Evolutionary conservation across 2,797 vertebrate genomes (phyloP).

Genomic region (Distichodus sexfasciatus): DNA sequence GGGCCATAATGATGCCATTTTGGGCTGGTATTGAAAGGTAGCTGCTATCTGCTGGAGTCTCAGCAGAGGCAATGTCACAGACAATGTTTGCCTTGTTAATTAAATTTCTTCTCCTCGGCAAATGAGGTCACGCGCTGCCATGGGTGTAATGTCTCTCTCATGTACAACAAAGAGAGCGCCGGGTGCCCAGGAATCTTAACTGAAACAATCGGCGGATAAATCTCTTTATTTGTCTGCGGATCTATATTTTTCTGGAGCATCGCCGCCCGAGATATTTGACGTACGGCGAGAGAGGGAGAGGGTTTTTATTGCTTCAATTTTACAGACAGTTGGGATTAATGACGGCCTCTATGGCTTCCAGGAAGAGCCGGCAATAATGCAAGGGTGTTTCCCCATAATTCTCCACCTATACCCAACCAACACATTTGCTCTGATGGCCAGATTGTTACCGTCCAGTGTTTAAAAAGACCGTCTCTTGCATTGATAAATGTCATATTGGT

Average conservation of each 20-base stretch:
- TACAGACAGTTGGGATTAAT: conserved; percentile 82
- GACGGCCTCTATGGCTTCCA: conserved; percentile 72
- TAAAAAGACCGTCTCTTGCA: conserved; percentile 65
- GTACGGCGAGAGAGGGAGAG: conserved; percentile 66
- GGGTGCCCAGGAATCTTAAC: conserved; percentile 72
- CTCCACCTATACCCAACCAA: conserved; percentile 62
- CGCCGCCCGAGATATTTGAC: conserved; percentile 67
- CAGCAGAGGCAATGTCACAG: conserved; percentile 75
- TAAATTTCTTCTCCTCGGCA: conserved; percentile 80
- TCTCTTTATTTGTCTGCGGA: conserved; percentile 74
- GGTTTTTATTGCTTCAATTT: conserved; percentile 82
- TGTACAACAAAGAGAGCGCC: conserved; percentile 76
- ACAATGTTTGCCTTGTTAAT: conserved; percentile 83
- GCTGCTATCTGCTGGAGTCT: conserved; percentile 69
- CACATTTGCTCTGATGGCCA: conserved; percentile 72
- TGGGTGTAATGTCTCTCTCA: conserved; percentile 81
- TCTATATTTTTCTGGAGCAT: conserved; percentile 72
- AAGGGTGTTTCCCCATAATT: conserved; percentile 69
- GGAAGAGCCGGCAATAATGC: conserved; percentile 73
- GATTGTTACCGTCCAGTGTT: conserved; percentile 65
- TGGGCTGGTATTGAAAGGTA: conserved; percentile 67
- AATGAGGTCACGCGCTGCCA: conserved; percentile 79
- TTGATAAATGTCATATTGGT: conserved; percentile 67
- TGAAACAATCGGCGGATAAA: conserved; percentile 73
- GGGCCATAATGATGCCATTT: conserved; percentile 64